A percentile compares a stretch with the other conserved stretches of the same genome.
phyloP scores from a whole-genome alignment of 2,113 vertebrate species.

The Hipposideros armiger region DNA sequence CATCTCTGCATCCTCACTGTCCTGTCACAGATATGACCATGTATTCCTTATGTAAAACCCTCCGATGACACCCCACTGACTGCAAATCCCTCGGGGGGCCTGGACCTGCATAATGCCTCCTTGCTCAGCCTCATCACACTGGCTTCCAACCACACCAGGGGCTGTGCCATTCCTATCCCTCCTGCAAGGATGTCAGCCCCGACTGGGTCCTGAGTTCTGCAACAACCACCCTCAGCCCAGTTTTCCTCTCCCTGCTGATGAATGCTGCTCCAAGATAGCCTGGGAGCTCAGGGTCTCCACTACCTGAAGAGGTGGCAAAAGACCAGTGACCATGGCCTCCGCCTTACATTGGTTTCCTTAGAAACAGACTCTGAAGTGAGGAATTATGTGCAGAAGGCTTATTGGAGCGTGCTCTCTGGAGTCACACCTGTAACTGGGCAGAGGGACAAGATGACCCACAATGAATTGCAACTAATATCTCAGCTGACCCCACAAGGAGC shows the following conservation, averaged over 20 bases:
- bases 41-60: not conserved
- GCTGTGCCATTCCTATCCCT: not conserved
- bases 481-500: not conserved
- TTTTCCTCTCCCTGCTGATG: not conserved
- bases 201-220: not conserved
- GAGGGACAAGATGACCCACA: not conserved
- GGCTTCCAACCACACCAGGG: not conserved
- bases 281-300: not conserved
- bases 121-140: not conserved
- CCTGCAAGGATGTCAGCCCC: not conserved
- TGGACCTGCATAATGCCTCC: not conserved
- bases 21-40: not conserved
- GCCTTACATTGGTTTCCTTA: not conserved
- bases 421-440: not conserved
- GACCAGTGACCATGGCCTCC: not conserved
- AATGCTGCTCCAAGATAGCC: not conserved
- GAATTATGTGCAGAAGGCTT: not conserved
- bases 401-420: not conserved
- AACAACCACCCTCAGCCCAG: not conserved
- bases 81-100: not conserved
- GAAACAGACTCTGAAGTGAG: slow-evolving; percentile 14
- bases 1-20: not conserved
- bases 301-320: not conserved
- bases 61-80: not conserved
- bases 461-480: not conserved